Conservation (phyloP, 2,113 vertebrate genomes). For the Melanerpes formicivorus region DNA sequence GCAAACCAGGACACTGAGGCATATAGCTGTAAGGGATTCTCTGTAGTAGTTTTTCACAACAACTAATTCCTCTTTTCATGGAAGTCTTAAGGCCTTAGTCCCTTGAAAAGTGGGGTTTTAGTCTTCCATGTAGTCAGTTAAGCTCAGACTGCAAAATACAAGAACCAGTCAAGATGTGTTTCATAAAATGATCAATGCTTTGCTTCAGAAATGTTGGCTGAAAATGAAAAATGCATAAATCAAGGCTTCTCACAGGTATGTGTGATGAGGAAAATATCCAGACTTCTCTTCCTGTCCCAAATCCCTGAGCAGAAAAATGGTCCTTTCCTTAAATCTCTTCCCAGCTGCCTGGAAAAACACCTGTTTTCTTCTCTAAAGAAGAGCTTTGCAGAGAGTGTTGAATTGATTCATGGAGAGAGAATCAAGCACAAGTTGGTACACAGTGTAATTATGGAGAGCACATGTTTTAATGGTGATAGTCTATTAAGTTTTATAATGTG, state of each 20-base stretch:
- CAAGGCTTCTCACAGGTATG: neutral
- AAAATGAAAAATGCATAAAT: neutral
- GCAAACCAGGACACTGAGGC: neutral
- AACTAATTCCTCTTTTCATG: neutral
- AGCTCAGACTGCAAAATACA: neutral
- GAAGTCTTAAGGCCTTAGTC: neutral
- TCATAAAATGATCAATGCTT: neutral
- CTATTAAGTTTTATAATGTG: conserved; percentile 69
- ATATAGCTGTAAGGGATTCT: neutral
- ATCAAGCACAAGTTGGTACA: conserved; percentile 39
- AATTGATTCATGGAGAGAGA: neutral
- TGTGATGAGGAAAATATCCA: neutral
- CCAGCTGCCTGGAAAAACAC: neutral
- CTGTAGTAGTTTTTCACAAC: neutral
- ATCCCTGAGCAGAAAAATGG: neutral
- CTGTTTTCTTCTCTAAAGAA: neutral
- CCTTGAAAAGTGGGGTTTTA: neutral
- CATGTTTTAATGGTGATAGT: conserved; percentile 59
- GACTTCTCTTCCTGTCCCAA: neutral
- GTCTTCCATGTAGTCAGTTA: neutral
- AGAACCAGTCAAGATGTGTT: neutral
- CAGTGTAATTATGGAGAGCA: conserved; percentile 52
- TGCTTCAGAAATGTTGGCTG: neutral
- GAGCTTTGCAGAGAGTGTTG: neutral
- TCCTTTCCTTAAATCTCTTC: neutral